Base-by-base conservation (phyloP, 2,113 vertebrate genomes). In the Oxyura jamaicensis region DNA sequence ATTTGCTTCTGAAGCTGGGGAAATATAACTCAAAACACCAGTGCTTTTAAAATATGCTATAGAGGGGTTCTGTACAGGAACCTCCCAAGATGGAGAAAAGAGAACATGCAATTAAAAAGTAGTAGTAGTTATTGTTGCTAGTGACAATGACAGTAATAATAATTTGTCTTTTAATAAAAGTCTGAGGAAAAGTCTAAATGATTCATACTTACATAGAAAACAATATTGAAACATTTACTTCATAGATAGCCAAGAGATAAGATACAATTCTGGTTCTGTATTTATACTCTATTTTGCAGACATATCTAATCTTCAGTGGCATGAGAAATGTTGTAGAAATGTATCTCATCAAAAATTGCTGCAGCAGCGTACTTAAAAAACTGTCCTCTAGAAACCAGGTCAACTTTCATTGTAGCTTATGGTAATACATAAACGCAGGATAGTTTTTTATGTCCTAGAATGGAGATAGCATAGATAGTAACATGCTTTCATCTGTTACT, bases 251-350 rank as follows among this genome's bases (percentile, higher is more conserved):
- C 68, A 84, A 80, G 91, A 92, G 86, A 94, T 96, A 90, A 97
- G 95, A 97, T 96, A 97, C 95, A 97, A 96, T 93, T 96, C 90
- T 74, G 29, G 52, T 95, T 87, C 93, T 96, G 74, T 76, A 93
- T 96, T 98, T 97, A 92, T 98, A 90, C 97, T 97, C 83, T 97
- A 69, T 95, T 95, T 97, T 94, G 90, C 93, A 97, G 97, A 92
- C 68, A 42, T 96, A 95, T 94, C 95, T 97, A 97, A 97, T 97
- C 96, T 97, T 86, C 67, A 67, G 81, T 84, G 93, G 90, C 86
- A 93, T 95, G 95, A 98, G 95, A 97, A 97, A 97, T 97, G 88
- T 81, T 91, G 88, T 83, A 94, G 90, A 92, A 95, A 92, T 87
- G 83, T 73, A 83, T 94, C 93, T 91, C 68, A 96, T 93, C 92